Base-by-base conservation (phyloP, 2,888 invertebrate genomes). In the Callinectes sapidus region DNA sequence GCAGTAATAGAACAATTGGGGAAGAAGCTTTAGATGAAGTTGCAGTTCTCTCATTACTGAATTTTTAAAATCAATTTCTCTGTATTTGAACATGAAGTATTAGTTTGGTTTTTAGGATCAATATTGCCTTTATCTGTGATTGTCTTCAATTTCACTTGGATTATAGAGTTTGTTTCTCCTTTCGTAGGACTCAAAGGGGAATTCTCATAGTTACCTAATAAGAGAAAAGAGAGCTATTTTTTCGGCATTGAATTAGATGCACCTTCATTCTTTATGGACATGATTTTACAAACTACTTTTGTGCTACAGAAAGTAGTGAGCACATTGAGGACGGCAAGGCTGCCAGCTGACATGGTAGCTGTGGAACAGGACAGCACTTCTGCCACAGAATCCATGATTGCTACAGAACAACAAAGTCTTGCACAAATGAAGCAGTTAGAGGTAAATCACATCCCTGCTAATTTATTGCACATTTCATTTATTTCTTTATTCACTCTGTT, bases 281-380 rank as follows among this genome's bases (percentile, higher is more conserved):
- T 23, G 13, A 61, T 71, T 23, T n/a, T 71, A 28, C 28, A 28
- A 71, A 71, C 28, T 28, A 71, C 13, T 71, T 71, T 28, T 71
- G 71, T 28, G 35, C 61, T 89, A n/a, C 90, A 97, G 96, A 97
- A 97, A 94, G 96, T 96, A 89, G 96, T 96, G 95, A 95, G 54
- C 92, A 96, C 94, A 95, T 96, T 95, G 94, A 96, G 95, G 95
- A 96, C 91, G 86, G 89, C 94, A 87, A 81, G 90, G 66, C 61
- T 91, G 87, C 89, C 92, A 54, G 87, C 90, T 81, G 88, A 94
- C 87, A 89, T 94, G 93, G 95, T 66, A 94, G 95, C 95, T 89
- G 95, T 95, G 32, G 95, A 95, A 85, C 95, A 95, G 90, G 95
- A 95, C 18, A 94, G 95, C 42, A 35, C 90, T 18, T 55, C 92